These are phyloP conservation scores for Leptobrachium leishanense DNA, from an alignment of 2,113 vertebrate genomes.

Conservation along the genomic window DNA sequence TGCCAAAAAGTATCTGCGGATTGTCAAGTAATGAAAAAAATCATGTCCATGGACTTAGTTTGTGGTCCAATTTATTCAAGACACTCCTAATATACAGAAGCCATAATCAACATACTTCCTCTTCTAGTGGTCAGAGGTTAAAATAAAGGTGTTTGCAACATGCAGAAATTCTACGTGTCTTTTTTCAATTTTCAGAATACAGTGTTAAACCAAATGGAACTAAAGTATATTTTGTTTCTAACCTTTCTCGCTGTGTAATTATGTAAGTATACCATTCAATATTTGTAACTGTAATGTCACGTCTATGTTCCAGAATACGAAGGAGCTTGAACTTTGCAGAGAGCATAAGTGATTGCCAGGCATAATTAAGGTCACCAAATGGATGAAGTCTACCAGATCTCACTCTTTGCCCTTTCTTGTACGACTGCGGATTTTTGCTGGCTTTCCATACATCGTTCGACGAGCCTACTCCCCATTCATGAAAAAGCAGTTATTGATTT, in stretches of 20 bases:
- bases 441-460: slow-evolving; percentile 33
- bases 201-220: not conserved
- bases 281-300: slow-evolving; percentile 40
- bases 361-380: slow-evolving; percentile 37
- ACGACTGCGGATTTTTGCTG: slow-evolving; percentile 8
- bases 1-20: too few species aligned
- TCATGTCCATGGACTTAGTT: too few species aligned
- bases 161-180: not conserved
- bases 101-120: too few species aligned
- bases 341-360: slow-evolving; percentile 38
- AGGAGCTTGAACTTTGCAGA: slow-evolving; percentile 44
- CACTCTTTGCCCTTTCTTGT: slow-evolving; percentile 37
- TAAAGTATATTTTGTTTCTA: slow-evolving; percentile 22
- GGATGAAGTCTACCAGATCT: slow-evolving; percentile 33
- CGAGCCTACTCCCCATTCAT: slow-evolving; percentile 31
- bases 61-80: too few species aligned
- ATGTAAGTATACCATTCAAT: slow-evolving; percentile 17
- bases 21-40: too few species aligned
- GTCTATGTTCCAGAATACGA: slow-evolving; percentile 32
- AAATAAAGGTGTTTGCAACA: too few species aligned
- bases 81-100: too few species aligned
- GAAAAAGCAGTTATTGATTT: slow-evolving; percentile 41
- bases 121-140: not conserved
- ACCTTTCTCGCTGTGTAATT: slow-evolving; percentile 21
- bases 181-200: not conserved